These are phyloP conservation scores for Drosophila saltans DNA, from an alignment of 1,140 invertebrate species.

Conservation along the genomic window DNA sequence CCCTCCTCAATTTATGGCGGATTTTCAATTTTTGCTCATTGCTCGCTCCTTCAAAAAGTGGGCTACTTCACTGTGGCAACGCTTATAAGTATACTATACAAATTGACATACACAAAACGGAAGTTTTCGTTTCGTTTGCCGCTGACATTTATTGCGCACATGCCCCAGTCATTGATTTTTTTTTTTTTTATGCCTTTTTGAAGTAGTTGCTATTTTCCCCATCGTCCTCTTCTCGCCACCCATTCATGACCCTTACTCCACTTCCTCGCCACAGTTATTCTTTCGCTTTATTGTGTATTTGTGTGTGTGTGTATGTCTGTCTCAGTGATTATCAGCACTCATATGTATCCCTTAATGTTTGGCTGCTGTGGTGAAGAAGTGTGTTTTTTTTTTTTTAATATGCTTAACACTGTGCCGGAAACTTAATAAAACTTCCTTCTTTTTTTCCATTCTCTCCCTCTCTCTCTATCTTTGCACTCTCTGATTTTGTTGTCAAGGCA, in stretches of 20 bases:
- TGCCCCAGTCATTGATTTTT: constrained; percentile 76
- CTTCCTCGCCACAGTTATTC: constrained; percentile 36
- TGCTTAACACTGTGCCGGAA: constrained; percentile 61
- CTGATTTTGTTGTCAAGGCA: constrained; percentile 37
- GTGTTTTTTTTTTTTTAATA: constrained; percentile 57
- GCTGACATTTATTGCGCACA: constrained; percentile 78
- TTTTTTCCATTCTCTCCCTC: not conserved
- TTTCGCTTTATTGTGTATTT: constrained; percentile 36
- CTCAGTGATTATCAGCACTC: constrained; percentile 43
- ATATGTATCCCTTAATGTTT: constrained; percentile 44
- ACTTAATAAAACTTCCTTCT: constrained; percentile 68
- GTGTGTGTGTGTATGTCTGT: constrained; percentile 24
- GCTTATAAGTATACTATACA: constrained; percentile 62
- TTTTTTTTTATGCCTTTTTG: constrained; percentile 75
- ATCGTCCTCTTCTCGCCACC: too few species aligned
- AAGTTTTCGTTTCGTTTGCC: constrained; percentile 57
- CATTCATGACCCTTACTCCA: not conserved
- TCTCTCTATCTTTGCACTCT: not conserved
- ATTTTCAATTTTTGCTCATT: constrained; percentile 67
- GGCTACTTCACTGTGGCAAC: constrained; percentile 34
- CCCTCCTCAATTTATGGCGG: constrained; percentile 54
- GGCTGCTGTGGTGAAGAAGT: constrained; percentile 39
- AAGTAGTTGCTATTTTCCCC: constrained; percentile 20
- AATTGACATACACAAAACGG: constrained; percentile 35
- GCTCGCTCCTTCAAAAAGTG: constrained; percentile 7